Evolutionary conservation across 2,888 invertebrate species (phyloP), one percentile per base, ranked within the genome.

Genomic region (Isoperla grammatica): DNA sequence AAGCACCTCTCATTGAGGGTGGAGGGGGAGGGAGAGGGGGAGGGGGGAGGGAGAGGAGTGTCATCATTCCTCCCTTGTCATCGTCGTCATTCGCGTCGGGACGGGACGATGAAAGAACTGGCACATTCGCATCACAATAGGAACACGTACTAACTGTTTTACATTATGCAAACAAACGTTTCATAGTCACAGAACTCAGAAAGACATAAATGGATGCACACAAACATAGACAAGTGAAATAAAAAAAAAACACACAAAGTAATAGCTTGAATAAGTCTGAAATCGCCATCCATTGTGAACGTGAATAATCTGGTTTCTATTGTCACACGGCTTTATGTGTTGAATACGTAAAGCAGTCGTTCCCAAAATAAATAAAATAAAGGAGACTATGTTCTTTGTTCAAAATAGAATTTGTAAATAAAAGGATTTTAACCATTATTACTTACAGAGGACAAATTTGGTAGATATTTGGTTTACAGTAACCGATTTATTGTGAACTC

Each of bases 121-220:
- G 20, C 59, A 42, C 62, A 60, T 60, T 57, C 60, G 58, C 63
- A 54, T 55, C 55, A 60, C 63, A 60, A 60, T 58, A 40, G 62
- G 37, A 46, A 59, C 56, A 61, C 58, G 61, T 63, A 59, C 61
- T 61, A 59, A 61, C 61, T 63, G 61, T 59, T 63, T 61, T 61
- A 61, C 58, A 63, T 63, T 61, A 63, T 63, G 61, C 63, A 63
- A 63, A 63, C 63, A 63, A 63, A 61, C 61, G 63, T 63, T 62
- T 56, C 62, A 45, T 17, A 45, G 45, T 19, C 19, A 45, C 17
- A 45, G 45, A 57, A 57, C 54, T 13, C 46, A 57, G 46, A 29
- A 48, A 57, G 46, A 57, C 45, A 46, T 57, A 46, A 46, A 45
- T 48, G 57, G 37, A 48, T 57, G 57, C 57, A 48, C 57, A 35